Conservation (phyloP, 2,797 vertebrate genomes). For the Merluccius polli region DNA sequence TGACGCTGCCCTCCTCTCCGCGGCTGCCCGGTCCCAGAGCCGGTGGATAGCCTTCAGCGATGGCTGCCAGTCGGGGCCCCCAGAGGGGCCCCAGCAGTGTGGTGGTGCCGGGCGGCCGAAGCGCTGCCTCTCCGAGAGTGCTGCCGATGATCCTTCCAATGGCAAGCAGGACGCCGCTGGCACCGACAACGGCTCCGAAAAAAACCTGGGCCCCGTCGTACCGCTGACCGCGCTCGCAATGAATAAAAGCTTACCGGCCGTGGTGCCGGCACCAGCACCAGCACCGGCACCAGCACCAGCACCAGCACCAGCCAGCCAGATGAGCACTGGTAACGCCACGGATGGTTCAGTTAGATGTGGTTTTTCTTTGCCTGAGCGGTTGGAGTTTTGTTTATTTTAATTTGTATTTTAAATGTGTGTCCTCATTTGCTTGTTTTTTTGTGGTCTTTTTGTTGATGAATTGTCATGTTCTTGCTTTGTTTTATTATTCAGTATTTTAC, state of each 20-base stretch:
- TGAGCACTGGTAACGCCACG: constrained; percentile 75
- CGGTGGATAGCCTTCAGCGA: constrained; percentile 82
- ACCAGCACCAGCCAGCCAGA: constrained; percentile 44
- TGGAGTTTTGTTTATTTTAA: not conserved
- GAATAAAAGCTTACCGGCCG: not conserved
- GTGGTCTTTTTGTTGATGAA: not conserved
- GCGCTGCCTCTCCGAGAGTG: constrained; percentile 71
- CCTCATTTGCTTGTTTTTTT: constrained; percentile 30
- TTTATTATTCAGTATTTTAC: not conserved
- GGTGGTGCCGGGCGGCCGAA: constrained; percentile 53
- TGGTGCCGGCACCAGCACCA: constrained; percentile 14
- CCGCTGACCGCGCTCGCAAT: not conserved
- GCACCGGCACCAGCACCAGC: too few relatives aligned
- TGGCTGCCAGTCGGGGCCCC: constrained; percentile 50
- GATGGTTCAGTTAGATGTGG: constrained; percentile 29
- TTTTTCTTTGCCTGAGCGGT: not conserved
- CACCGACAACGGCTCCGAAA: not conserved
- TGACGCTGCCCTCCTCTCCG: constrained; percentile 56
- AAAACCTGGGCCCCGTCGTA: too few relatives aligned
- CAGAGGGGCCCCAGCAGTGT: constrained; percentile 45
- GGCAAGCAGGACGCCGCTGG: constrained; percentile 26
- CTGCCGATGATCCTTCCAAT: constrained; percentile 58
- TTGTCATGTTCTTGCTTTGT: not conserved
- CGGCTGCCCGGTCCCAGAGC: constrained; percentile 70
- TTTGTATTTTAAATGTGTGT: constrained; percentile 19